phyloP scores from a whole-genome alignment of 1,140 invertebrate species.

The Rhopalosiphum padi region DNA sequence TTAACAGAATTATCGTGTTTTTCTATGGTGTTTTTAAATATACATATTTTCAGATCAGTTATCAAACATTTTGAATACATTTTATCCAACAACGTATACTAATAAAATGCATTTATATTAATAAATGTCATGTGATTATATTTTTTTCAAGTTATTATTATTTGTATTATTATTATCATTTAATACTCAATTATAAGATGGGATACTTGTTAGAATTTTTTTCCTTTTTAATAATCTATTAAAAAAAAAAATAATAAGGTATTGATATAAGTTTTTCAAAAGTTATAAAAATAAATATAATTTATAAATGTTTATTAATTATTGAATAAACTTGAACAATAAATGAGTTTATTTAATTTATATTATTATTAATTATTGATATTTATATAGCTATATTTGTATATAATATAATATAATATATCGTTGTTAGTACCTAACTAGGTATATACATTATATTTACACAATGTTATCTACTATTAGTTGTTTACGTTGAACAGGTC shows the following conservation, averaged over 20 bases:
- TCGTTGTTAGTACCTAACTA: background rate
- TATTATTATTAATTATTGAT: background rate
- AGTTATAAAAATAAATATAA: background rate
- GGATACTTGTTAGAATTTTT: background rate
- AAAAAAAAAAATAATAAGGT: background rate
- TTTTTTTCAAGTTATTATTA: background rate
- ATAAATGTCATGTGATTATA: background rate
- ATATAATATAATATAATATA: background rate
- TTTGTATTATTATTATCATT: background rate
- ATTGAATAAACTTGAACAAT: background rate
- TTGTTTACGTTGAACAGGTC: background rate
- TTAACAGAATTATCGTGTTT: background rate
- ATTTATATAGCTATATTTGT: no score
- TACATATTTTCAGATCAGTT: background rate
- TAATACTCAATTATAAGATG: background rate
- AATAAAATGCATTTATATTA: background rate
- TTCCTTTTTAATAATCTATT: background rate
- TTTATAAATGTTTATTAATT: background rate
- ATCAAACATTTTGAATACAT: background rate
- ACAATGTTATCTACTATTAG: background rate
- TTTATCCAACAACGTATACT: background rate
- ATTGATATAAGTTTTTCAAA: background rate
- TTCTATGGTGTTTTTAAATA: background rate
- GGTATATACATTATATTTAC: background rate
- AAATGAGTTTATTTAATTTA: background rate